These are phyloP conservation scores for Aradophagus sp. DNA, from an alignment of 1,140 invertebrate genomes.

Conservation along the genomic window DNA sequence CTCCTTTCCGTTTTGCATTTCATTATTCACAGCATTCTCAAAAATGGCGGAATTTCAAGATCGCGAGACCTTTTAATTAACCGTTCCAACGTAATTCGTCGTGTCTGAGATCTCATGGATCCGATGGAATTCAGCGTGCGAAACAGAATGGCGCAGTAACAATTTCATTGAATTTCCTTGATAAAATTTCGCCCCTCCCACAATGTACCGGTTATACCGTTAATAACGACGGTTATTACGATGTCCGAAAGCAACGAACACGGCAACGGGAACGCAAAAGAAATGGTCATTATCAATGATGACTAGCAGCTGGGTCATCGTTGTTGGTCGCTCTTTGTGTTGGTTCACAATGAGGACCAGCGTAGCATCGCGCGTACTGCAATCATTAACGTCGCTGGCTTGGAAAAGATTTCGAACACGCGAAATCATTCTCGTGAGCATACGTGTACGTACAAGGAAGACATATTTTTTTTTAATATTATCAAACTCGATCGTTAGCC, in stretches of 20 bases:
- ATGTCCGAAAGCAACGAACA: constrained; percentile 56
- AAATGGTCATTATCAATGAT: constrained; percentile 69
- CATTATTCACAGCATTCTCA: constrained; percentile 10
- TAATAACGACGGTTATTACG: constrained; percentile 68
- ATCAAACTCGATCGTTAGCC: constrained; percentile 33
- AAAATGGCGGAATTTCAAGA: constrained; percentile 6
- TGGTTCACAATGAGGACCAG: constrained; percentile 58
- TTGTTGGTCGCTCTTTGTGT: constrained; percentile 64
- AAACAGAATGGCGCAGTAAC: constrained; percentile 37
- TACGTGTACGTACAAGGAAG: constrained; percentile 26
- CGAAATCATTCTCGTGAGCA: constrained; percentile 61
- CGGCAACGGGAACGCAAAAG: constrained; percentile 52
- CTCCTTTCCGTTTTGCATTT: too few relatives aligned
- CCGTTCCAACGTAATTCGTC: constrained; percentile 9
- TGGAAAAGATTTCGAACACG: constrained; percentile 45
- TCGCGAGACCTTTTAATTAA: constrained; percentile 23
- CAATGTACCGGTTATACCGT: constrained; percentile 54
- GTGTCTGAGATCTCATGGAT: constrained; percentile 5
- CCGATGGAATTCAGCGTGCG: constrained; percentile 24
- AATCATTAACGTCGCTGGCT: constrained; percentile 63
- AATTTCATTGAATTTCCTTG: constrained; percentile 44
- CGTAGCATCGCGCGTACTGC: constrained; percentile 53
- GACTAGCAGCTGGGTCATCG: constrained; percentile 68
- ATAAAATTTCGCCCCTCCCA: constrained; percentile 55
- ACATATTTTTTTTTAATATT: constrained; percentile 21